Percentiles rank a stretch among this genome's conserved stretches.
Evolutionary conservation across 2,113 vertebrate species (phyloP).

Genomic region (Loxodonta africana): DNA sequence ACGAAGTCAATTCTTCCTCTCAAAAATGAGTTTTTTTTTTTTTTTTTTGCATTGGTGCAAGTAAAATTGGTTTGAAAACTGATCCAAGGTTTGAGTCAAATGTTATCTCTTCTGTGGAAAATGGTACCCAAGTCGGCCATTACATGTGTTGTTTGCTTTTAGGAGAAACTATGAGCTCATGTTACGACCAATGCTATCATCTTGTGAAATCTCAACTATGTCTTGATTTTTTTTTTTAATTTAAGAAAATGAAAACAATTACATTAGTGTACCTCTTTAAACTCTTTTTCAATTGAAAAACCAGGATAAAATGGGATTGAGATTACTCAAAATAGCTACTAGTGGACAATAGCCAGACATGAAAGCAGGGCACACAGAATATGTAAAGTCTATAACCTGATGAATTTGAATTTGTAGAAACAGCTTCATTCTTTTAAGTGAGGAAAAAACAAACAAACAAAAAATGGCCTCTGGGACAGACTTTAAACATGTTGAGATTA

Average conservation of each 20-base stretch:
- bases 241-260: slow-evolving; percentile 60
- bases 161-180: slow-evolving; percentile 72
- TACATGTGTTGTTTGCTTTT: slow-evolving; percentile 59
- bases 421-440: neutral
- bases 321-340: slow-evolving; percentile 4
- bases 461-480: neutral
- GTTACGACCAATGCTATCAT: slow-evolving; percentile 58
- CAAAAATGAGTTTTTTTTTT: neutral
- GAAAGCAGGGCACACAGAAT: slow-evolving; percentile 22
- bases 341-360: neutral
- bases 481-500: neutral
- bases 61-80: slow-evolving; percentile 69
- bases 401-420: slow-evolving; percentile 18
- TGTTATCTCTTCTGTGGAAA: slow-evolving; percentile 72
- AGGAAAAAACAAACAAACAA: neutral
- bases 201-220: slow-evolving; percentile 68
- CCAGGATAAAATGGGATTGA: neutral
- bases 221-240: slow-evolving; percentile 51
- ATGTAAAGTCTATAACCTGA: neutral
- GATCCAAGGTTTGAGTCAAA: slow-evolving; percentile 65
- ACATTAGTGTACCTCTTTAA: slow-evolving; percentile 18
- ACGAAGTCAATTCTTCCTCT: slow-evolving; percentile 72
- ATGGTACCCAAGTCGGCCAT: slow-evolving; percentile 54
- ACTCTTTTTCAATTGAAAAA: slow-evolving; percentile 39
- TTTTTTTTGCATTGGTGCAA: slow-evolving; percentile 41